Base-by-base conservation (phyloP, 2,113 vertebrate species). In the Ctenodactylus gundi region DNA sequence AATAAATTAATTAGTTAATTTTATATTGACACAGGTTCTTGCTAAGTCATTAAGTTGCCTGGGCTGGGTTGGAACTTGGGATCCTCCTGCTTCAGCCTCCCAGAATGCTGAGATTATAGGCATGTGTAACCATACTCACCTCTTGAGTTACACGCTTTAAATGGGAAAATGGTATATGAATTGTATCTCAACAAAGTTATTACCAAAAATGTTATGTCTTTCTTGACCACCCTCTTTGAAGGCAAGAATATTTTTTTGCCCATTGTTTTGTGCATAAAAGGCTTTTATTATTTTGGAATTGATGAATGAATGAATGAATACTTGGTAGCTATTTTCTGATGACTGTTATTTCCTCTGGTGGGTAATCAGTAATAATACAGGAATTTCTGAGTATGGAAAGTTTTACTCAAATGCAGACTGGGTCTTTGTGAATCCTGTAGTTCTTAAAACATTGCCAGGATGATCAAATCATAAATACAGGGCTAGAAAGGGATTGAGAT, bases 341-440 rank as follows among this genome's bases (percentile, higher is more conserved):
- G 49, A 46, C 14, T 27, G n/a, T n/a, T n/a, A n/a, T n/a, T n/a
- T n/a, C n/a, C n/a, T 76, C 20, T 36, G 76, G 46, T 75, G 7
- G 67, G 81, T 8, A 67, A 15, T 72, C 49, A 53, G 82, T 60
- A 76, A 13, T 51, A 53, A 23, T 31, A 11, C 5, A 68, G 80
- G 49, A 89, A 78, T 91, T 85, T 93, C 49, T 64, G 77, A 29
- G 13, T 92, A 51, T 60, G 34, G 67, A 62, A 88, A 88, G 55
- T 58, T 67, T 94, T 86, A 51, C 65, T 85, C 12, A 76, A 4
- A 64, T 70, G 39, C 34, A 64, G 5, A 58, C 34, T 65, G 3
- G 75, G 17, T 65, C 53, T 57, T 21, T 70, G 4, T 85, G 85
- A 90, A 29, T 55, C 39, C 73, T 67, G 5, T 27, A 60, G 76